Conservation (phyloP, 2,113 vertebrate genomes). For the Corythoichthys haematopterus region DNA sequence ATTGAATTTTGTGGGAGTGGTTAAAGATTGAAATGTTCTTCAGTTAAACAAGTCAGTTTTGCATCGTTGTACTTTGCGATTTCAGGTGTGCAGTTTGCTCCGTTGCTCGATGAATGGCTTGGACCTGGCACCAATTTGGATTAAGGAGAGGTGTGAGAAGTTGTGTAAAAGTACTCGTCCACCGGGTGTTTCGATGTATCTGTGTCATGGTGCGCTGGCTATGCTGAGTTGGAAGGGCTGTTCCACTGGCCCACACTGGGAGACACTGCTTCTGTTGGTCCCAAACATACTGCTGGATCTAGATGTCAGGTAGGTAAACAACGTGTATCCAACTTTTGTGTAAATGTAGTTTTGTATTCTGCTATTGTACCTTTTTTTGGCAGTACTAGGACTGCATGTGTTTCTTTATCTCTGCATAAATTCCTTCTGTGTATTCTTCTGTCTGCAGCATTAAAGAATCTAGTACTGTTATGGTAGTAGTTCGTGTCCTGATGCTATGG, state of each 20-base stretch:
- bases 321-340: too few relatives aligned
- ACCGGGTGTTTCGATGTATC: conserved; percentile 70
- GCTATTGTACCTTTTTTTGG: too few relatives aligned
- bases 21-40: background rate
- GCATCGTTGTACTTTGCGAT: background rate
- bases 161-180: conserved; percentile 65
- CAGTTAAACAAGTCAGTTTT: background rate
- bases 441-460: conserved; percentile 82
- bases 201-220: conserved; percentile 88
- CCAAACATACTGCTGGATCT: conserved; percentile 77
- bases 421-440: background rate
- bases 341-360: too few relatives aligned
- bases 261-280: conserved; percentile 77
- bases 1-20: background rate
- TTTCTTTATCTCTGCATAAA: background rate
- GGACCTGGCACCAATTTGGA: conserved; percentile 70
- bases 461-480: conserved; percentile 80
- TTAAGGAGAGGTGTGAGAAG: conserved; percentile 66
- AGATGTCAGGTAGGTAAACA: conserved; percentile 74
- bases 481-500: conserved; percentile 84
- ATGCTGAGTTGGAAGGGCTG: conserved; percentile 85
- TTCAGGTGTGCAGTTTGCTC: conserved; percentile 79
- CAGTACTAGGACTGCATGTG: too few relatives aligned
- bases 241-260: conserved; percentile 67
- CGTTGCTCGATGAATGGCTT: conserved; percentile 39